phyloP scores from a whole-genome alignment of 2,113 vertebrate genomes.

The Monarcha castaneiventris region DNA sequence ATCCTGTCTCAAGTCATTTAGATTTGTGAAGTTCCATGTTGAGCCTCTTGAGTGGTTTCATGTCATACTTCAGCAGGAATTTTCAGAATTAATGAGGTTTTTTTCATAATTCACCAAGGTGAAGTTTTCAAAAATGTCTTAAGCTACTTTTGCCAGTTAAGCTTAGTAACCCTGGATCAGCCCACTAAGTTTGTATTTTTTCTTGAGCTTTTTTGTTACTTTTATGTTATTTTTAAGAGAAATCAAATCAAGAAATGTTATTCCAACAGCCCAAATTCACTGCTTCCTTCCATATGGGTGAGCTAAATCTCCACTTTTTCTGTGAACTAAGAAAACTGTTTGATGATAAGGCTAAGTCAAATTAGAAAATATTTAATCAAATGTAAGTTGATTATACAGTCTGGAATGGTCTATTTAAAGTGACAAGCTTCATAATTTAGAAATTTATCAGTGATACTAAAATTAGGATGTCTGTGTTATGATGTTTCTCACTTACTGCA shows the following conservation, averaged over 20 bases:
- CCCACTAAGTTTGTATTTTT: neutral
- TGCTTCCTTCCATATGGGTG: neutral
- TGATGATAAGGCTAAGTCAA: neutral
- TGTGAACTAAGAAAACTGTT: neutral
- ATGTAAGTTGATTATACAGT: neutral
- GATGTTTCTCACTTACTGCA: neutral
- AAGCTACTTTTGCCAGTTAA: neutral
- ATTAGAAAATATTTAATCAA: neutral
- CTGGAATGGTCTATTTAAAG: neutral
- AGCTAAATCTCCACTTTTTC: neutral
- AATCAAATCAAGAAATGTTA: neutral
- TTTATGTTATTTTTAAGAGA: neutral
- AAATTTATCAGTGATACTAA: neutral
- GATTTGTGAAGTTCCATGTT: neutral
- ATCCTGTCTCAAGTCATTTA: neutral
- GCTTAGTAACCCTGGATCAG: neutral
- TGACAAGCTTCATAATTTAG: neutral
- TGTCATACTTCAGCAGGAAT: neutral
- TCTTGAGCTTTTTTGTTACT: neutral
- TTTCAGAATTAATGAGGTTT: neutral
- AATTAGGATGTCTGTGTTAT: neutral
- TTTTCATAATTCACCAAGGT: neutral
- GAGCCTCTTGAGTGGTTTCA: neutral
- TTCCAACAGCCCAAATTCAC: neutral
- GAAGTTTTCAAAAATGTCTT: neutral